Percentiles rank a stretch among this genome's conserved stretches.
Evolutionary conservation across 2,797 vertebrate species (phyloP).

Genomic region (Aselliscus stoliczkanus): DNA sequence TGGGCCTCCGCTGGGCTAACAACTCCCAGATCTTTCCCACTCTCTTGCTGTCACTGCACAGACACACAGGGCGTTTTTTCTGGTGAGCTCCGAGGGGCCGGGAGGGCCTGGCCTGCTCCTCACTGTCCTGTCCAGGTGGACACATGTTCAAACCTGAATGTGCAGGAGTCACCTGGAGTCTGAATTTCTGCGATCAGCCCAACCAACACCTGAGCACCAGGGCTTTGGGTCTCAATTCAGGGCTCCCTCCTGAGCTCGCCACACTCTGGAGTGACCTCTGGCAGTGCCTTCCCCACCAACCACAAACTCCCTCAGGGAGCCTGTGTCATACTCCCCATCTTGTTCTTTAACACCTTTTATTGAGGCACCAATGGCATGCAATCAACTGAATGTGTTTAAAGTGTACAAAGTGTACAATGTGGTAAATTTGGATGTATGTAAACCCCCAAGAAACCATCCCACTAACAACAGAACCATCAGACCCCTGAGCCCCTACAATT

Average conservation of each 20-base stretch:
- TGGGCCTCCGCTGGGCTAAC: neutral
- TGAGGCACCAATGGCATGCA: neutral
- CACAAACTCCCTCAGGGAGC: neutral
- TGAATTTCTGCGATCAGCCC: neutral
- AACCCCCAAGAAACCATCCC: neutral
- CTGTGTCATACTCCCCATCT: neutral
- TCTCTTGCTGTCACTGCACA: neutral
- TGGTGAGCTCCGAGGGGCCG: neutral
- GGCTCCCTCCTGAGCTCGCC: neutral
- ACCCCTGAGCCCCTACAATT: neutral
- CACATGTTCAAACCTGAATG: neutral
- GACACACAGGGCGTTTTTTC: neutral
- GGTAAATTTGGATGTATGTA: neutral
- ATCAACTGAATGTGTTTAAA: neutral
- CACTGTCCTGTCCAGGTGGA: neutral
- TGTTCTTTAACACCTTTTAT: neutral
- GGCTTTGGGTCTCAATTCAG: neutral
- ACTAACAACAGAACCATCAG: too few species aligned
- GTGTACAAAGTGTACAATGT: neutral
- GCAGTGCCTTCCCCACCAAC: neutral
- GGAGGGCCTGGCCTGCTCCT: neutral
- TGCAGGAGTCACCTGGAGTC: too few species aligned
- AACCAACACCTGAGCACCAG: neutral
- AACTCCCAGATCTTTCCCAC: neutral
- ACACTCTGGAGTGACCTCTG: neutral